phyloP scores from a whole-genome alignment of 2,113 vertebrate genomes.

The Spheniscus mendiculus region DNA sequence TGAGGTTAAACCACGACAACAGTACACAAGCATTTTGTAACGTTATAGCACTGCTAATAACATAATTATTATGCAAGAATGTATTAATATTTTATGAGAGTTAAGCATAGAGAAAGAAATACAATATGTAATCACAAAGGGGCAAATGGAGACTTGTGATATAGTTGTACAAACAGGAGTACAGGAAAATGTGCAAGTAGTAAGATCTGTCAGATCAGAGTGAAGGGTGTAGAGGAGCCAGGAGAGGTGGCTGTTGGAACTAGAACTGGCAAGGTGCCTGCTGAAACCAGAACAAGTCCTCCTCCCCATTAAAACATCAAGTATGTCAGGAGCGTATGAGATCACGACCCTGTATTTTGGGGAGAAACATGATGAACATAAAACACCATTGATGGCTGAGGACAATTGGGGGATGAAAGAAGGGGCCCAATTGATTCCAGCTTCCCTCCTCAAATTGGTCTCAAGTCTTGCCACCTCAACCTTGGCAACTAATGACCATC shows the following conservation, averaged over 20 bases:
- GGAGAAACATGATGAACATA: neutral
- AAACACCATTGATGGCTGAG: neutral
- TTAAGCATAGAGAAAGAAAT: neutral
- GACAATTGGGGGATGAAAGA: neutral
- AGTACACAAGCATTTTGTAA: neutral
- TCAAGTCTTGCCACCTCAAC: neutral
- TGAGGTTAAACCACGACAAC: too few relatives aligned
- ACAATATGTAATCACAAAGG: neutral
- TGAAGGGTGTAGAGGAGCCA: neutral
- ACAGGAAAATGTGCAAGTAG: neutral
- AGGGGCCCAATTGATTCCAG: rapidly evolving
- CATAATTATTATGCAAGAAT: neutral
- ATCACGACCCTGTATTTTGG: neutral
- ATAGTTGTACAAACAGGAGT: neutral
- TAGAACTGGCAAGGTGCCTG: neutral
- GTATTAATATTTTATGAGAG: neutral
- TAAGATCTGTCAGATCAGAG: neutral
- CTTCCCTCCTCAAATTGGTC: neutral
- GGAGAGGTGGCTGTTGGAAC: neutral
- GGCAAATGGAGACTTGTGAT: neutral
- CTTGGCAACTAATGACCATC: neutral
- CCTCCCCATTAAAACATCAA: neutral
- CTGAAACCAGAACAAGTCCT: neutral
- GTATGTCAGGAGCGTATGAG: neutral
- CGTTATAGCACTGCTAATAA: neutral